Conservation (phyloP, 2,888 invertebrate genomes). For the Unio delphinus region DNA sequence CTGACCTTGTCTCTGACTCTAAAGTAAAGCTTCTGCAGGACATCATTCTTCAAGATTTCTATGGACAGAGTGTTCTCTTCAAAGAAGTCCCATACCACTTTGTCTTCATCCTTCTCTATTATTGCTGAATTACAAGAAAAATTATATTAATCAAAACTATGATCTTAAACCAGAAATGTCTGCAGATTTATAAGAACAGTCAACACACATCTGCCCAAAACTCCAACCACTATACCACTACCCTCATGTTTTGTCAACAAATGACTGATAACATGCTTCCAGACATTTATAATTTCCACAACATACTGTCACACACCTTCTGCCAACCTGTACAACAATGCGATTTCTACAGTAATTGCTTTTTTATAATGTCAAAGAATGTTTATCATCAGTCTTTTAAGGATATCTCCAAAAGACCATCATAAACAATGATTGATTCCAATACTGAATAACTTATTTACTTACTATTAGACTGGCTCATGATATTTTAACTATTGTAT, state of each 20-base stretch:
- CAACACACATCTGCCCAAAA: neutral
- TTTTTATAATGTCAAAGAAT: neutral
- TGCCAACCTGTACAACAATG: too few species aligned
- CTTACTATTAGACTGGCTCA: too few species aligned
- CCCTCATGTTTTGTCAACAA: too few species aligned
- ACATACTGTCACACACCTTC: neutral
- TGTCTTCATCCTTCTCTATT: conserved; percentile 42
- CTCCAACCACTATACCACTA: neutral
- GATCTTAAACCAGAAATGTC: neutral
- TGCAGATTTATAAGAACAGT: neutral
- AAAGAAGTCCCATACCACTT: conserved; percentile 61
- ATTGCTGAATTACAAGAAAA: conserved; percentile 34
- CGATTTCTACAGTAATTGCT: neutral
- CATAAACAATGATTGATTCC: too few species aligned
- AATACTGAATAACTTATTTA: too few species aligned
- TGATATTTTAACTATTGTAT: too few species aligned
- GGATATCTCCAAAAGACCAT: too few species aligned
- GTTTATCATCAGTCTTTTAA: too few species aligned
- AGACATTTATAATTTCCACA: neutral
- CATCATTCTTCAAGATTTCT: conserved; percentile 68
- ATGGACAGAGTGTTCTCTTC: conserved; percentile 60
- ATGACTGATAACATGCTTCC: too few species aligned
- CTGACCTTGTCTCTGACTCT: conserved; percentile 66
- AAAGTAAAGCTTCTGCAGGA: conserved; percentile 69
- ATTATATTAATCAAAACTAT: neutral